Evolutionary conservation across 2,888 invertebrate species (phyloP), one percentile per base, ranked within the genome.

Genomic region (Hofmannophila pseudospretella): DNA sequence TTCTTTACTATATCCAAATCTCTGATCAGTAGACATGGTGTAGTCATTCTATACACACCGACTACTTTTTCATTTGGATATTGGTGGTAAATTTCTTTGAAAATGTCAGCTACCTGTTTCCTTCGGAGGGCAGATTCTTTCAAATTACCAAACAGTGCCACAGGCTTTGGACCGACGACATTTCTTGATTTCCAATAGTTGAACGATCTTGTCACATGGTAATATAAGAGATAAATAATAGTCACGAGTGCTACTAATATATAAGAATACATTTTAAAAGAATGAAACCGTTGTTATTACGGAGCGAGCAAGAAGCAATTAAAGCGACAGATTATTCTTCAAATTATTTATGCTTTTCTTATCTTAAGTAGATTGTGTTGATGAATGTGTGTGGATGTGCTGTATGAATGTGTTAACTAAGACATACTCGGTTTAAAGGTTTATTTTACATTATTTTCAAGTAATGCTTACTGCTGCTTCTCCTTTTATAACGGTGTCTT

Each of bases 1-100:
- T 67, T 50, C 45, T 72, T 75, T 3, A 78, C 44, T 1, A 73
- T 32, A 5, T 79, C 75, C 12, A 71, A 49, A 41, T 79, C 77
- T 9, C 67, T 49, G 7, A 79, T 40, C 2, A 76, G 28, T n/a
- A 78, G 26, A 25, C 50, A 46, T 0, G 74, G 75, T 3, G 56
- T 56, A 0, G 64, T 66, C 55, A 70, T 60, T 38, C 66, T 62
- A 19, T 61, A 77, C 0, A 74, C 4, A 1, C 78, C 78, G 1
- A 78, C 60, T 0, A 72, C 49, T 51, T 71, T 74, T 41, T 73
- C 74, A 4, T 69, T 49, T 0, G 67, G 64, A 34, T 45, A 76
- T 2, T 44, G 37, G 0, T 61, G 28, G 33, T 77, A 76, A 1
- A 68, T 41, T 20, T 67, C 58, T 30, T 58, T 47, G 4, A 60